These are phyloP conservation scores for Lasioglossum morio DNA, from an alignment of 2,888 invertebrate species.

Conservation along the genomic window DNA sequence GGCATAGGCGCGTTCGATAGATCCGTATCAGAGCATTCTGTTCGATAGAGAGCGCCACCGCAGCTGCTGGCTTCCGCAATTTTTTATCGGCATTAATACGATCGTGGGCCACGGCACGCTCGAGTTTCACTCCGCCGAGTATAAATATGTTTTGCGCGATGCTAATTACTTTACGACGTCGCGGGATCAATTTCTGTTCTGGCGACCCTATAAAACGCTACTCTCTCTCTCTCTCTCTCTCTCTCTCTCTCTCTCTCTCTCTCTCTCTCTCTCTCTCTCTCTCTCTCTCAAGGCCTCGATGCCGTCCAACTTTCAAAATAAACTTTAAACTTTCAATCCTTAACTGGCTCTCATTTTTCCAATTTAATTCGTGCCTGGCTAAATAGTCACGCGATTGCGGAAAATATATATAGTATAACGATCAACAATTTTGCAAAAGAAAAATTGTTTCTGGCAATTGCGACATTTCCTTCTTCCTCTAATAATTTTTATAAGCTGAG, in stretches of 20 bases:
- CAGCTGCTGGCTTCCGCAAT: constrained; percentile 78
- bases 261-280: background rate
- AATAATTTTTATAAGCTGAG: background rate
- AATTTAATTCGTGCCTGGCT: background rate
- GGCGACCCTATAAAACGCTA: background rate
- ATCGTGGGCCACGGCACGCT: constrained; percentile 16
- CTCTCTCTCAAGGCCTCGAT: background rate
- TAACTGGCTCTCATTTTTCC: background rate
- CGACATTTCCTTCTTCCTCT: background rate
- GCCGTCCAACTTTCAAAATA: background rate
- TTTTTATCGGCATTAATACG: constrained; percentile 74
- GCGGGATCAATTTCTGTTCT: constrained; percentile 14
- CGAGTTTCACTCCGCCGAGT: constrained; percentile 4
- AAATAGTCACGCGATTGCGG: background rate
- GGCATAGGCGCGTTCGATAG: constrained; percentile 82
- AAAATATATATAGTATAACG: background rate
- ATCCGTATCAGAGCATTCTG: constrained; percentile 80
- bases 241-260: background rate
- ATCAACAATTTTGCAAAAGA: too few relatives aligned
- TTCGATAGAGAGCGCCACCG: constrained; percentile 78
- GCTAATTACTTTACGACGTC: constrained; percentile 40
- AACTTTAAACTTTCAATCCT: background rate
- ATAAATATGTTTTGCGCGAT: constrained; percentile 25
- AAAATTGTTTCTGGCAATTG: too few relatives aligned
- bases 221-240: background rate